Evolutionary conservation across 2,888 invertebrate genomes (phyloP).

Genomic region (Spilarctia lutea): DNA sequence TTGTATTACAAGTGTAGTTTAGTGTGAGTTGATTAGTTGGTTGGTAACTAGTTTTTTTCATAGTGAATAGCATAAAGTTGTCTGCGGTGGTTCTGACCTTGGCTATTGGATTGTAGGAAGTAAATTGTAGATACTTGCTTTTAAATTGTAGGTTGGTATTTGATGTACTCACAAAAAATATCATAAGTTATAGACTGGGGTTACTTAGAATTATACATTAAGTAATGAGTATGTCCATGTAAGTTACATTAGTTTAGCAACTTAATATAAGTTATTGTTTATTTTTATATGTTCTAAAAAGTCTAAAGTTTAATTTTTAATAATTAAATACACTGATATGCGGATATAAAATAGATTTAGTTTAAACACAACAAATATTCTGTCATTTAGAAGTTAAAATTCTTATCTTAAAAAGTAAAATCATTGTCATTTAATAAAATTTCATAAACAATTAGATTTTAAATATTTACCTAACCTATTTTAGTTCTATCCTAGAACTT

Average conservation of each 20-base stretch:
- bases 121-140: slow-evolving; percentile 84
- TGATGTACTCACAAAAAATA: slow-evolving; percentile 84
- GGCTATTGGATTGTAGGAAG: slow-evolving; percentile 86
- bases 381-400: too few species aligned
- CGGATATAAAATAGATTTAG: background rate
- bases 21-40: slow-evolving; percentile 58
- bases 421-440: too few species aligned
- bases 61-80: slow-evolving; percentile 81
- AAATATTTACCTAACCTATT: background rate
- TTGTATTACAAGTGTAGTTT: slow-evolving; percentile 26
- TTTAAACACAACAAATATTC: background rate
- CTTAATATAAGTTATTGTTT: background rate
- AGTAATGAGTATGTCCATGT: slow-evolving; percentile 36
- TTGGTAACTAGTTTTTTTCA: slow-evolving; percentile 76
- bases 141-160: slow-evolving; percentile 85
- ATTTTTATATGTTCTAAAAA: background rate
- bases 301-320: background rate
- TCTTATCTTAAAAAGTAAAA: too few species aligned
- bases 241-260: slow-evolving; percentile 12
- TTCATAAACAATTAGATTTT: too few species aligned
- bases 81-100: slow-evolving; percentile 82
- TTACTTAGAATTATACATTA: slow-evolving; percentile 53
- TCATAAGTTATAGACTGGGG: slow-evolving; percentile 69
- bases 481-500: background rate
- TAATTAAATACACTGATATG: background rate